phyloP scores from a whole-genome alignment of 2,113 vertebrate genomes.

The Toxotes jaculatrix region DNA sequence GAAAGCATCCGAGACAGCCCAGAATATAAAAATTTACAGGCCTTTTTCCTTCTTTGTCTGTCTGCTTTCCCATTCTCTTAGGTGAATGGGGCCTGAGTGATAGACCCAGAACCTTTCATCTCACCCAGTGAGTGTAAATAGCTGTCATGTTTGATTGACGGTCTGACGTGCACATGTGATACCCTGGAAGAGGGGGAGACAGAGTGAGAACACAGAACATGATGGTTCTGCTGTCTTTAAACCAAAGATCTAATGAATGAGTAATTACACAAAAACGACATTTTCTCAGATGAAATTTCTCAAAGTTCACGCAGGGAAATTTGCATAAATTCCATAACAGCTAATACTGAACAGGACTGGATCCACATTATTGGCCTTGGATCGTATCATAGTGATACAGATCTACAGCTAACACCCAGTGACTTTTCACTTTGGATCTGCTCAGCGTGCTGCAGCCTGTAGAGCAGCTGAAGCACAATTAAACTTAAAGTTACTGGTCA shows the following conservation, averaged over 20 bases:
- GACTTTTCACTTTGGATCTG: no score
- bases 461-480: constrained; percentile 33
- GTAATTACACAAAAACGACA: constrained; percentile 63
- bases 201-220: constrained; percentile 49
- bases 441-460: constrained; percentile 11
- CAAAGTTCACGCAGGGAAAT: constrained; percentile 25
- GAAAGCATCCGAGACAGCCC: constrained; percentile 73
- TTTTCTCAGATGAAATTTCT: constrained; percentile 49
- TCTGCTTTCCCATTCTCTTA: constrained; percentile 75
- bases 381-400: not conserved
- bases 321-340: constrained; percentile 32
- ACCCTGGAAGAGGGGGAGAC: constrained; percentile 50
- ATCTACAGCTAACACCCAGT: not conserved
- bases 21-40: constrained; percentile 74
- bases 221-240: constrained; percentile 48
- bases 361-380: constrained; percentile 26
- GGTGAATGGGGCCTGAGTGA: constrained; percentile 76
- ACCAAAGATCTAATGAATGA: constrained; percentile 65
- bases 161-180: constrained; percentile 74
- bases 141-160: constrained; percentile 86
- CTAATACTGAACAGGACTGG: not conserved
- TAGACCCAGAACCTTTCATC: constrained; percentile 79
- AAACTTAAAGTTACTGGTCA: constrained; percentile 26
- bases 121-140: constrained; percentile 82
- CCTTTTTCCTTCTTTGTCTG: constrained; percentile 76